Base-by-base conservation (phyloP, 1,140 invertebrate genomes). In the Aphaenogaster ashmeadi region DNA sequence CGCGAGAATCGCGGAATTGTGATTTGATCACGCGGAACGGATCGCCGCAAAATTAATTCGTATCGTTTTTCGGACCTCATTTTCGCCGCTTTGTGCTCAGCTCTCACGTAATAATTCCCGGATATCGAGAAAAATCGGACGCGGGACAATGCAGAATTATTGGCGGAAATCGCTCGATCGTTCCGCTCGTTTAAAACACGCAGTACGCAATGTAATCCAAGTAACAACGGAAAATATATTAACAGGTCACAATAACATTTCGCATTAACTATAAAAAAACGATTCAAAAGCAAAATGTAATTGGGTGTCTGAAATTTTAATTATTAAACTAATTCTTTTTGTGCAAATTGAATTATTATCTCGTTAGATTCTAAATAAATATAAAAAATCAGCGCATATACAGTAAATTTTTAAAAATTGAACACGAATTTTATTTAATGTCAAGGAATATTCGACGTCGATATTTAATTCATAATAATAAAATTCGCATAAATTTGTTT, bases 1-100 rank as follows among this genome's bases (percentile, higher is more conserved):
- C 50, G 8, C 58, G 75, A 58, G 72, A 87, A 87, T 81, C 78
- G 77, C 5, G 50, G 58, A 88, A 88, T 88, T 88, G 44, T 83
- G 80, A 88, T 88, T 88, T 67, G 77, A 88, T 88, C 67, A 52
- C 36, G 71, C 54, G 62, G 54, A 84, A 88, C 36, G 15, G 36
- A 56, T 54, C 33, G 2, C 47, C 5, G 18, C n/a, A 36, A 50
- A 79, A 79, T 79, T 66, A 79, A 79, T 79, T 66, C 13, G 41
- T 41, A 21, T 71, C 74, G 38, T 88, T 74, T 56, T 79, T 36
- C 33, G 41, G 44, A 47, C 33, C 41, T 54, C 47, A 72, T 81
- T 44, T 54, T 72, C 36, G n/a, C 18, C 33, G 41, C 41, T 62
- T 66, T 60, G 47, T 66, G 38, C 47, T 13, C 47, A 9, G 38